phyloP scores from a whole-genome alignment of 2,113 vertebrate species.

The Emydocephalus ijimae region DNA sequence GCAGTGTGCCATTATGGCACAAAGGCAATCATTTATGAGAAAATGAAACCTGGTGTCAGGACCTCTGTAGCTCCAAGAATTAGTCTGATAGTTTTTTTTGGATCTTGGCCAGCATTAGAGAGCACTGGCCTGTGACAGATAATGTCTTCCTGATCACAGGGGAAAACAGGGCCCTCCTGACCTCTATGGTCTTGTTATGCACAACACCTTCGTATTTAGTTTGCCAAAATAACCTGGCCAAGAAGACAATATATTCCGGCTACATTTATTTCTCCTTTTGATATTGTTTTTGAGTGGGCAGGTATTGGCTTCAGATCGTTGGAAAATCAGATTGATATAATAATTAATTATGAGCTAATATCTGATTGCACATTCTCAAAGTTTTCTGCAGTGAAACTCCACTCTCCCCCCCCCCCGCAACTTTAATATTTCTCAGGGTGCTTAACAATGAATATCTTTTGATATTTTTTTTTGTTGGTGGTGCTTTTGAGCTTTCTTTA shows the following conservation, averaged over 20 bases:
- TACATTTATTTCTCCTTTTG: neutral
- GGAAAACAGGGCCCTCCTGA: conserved; percentile 28
- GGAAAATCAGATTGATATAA: neutral
- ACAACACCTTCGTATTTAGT: neutral
- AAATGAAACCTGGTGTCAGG: neutral
- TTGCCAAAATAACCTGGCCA: conserved; percentile 1
- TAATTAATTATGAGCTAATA: neutral
- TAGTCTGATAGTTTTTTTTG: neutral
- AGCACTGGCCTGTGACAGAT: neutral
- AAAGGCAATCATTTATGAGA: neutral
- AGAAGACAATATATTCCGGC: neutral
- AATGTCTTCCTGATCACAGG: conserved; percentile 19
- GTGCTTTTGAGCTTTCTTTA: neutral
- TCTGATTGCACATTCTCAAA: neutral
- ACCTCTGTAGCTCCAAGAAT: neutral
- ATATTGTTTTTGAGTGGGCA: neutral
- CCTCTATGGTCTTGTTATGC: conserved; percentile 13
- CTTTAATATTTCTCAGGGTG: neutral
- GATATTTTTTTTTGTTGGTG: neutral
- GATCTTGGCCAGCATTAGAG: neutral
- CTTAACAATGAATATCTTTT: neutral
- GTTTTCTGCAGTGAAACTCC: neutral
- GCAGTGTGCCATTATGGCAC: neutral
- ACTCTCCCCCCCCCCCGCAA: neutral
- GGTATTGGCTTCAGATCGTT: neutral